Evolutionary conservation across 2,888 invertebrate genomes (phyloP).

Genomic region (Pardosa pseudoannulata): DNA sequence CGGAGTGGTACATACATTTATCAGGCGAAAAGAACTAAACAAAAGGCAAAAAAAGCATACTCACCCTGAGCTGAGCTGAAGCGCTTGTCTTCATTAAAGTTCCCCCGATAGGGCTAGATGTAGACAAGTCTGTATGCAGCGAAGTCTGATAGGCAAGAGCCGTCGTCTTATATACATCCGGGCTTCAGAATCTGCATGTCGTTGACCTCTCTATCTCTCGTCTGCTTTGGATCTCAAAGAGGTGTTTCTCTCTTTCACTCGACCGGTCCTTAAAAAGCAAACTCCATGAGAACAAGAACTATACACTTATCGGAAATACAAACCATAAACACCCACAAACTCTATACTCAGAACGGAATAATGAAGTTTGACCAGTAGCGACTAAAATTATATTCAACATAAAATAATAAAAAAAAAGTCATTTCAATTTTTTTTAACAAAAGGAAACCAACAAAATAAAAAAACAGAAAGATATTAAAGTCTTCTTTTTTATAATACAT

Average conservation of each 20-base stretch:
- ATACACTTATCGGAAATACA: no score
- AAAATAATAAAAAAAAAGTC: no score
- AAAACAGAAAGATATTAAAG: no score
- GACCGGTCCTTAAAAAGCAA: neutral
- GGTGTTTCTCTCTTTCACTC: constrained; percentile 1
- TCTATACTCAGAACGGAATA: no score
- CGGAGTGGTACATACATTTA: neutral
- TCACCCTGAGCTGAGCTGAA: constrained; percentile 7
- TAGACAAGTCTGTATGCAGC: constrained; percentile 57
- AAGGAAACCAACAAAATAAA: no score
- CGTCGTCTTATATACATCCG: constrained; percentile 66
- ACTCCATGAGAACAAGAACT: no score
- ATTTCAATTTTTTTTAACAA: no score
- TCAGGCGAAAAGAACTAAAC: constrained; percentile 2
- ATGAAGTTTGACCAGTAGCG: no score
- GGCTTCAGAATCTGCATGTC: constrained; percentile 40
- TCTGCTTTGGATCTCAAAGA: constrained; percentile 14
- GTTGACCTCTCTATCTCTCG: constrained; percentile 39
- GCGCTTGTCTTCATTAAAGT: constrained; percentile 43
- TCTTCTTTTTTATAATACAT: no score
- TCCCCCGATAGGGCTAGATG: constrained; percentile 1
- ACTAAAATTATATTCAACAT: no score
- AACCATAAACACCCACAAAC: no score
- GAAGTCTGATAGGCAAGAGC: constrained; percentile 43
- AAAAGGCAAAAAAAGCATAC: neutral